Evolutionary conservation across 2,888 invertebrate species (phyloP).

Genomic region (Drosophila mimica): DNA sequence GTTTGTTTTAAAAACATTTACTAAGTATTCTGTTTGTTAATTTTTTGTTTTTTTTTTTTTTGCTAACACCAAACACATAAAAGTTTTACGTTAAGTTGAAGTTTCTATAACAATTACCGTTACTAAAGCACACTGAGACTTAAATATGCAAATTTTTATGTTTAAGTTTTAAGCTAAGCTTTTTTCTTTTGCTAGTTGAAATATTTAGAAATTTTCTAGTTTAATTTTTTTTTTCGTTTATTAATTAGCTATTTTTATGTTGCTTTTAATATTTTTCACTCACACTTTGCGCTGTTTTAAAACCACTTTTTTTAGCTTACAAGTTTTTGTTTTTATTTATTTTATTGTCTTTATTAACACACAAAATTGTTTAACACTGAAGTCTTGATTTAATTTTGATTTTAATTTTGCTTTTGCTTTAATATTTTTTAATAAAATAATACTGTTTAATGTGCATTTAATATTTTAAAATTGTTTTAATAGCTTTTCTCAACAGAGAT

Average conservation of each 20-base stretch:
- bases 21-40: too few relatives aligned
- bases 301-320: not conserved
- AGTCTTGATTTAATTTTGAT: constrained; percentile 31
- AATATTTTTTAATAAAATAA: constrained; percentile 41
- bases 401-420: constrained; percentile 4
- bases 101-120: constrained; percentile 38
- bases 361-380: constrained; percentile 24
- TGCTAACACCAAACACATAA: constrained; percentile 61
- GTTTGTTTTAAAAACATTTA: constrained; percentile 52
- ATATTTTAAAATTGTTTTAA: not conserved
- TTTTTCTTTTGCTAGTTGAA: constrained; percentile 35
- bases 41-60: constrained; percentile 10
- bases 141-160: constrained; percentile 36
- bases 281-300: constrained; percentile 40
- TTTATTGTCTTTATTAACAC: constrained; percentile 37
- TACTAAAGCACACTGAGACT: constrained; percentile 55
- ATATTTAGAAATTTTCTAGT: constrained; percentile 36
- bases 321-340: constrained; percentile 9
- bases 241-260: constrained; percentile 29
- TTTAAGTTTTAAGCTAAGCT: constrained; percentile 54
- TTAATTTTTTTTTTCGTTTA: constrained; percentile 11
- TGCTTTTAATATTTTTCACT: constrained; percentile 37
- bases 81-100: constrained; percentile 33
- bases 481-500: constrained; percentile 31
- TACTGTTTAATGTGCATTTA: constrained; percentile 42